These are phyloP conservation scores for Caenorhabditis japonica DNA, from an alignment of 2,888 invertebrate species.

Conservation along the genomic window DNA sequence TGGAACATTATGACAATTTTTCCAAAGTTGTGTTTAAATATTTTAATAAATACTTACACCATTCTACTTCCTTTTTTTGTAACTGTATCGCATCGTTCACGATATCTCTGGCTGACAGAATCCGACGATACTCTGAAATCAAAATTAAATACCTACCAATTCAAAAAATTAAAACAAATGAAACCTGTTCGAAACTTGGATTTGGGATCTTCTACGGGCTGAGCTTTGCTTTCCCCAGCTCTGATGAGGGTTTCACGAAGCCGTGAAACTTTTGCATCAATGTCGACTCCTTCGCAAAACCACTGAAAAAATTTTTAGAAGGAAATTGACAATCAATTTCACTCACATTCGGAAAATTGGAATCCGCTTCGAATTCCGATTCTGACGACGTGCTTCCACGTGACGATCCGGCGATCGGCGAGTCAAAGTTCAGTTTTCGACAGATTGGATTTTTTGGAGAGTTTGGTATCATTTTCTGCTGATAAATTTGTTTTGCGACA, in stretches of 20 bases:
- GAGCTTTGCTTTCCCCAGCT: not conserved
- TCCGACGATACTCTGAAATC: slow-evolving; percentile 41
- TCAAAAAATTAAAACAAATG: not conserved
- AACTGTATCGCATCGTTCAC: slow-evolving; percentile 17
- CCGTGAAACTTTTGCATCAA: slow-evolving; percentile 8
- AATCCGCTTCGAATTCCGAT: slow-evolving; percentile 10
- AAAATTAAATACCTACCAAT: no score
- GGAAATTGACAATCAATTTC: not conserved
- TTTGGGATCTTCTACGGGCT: slow-evolving; percentile 18
- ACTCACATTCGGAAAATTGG: slow-evolving; percentile 16
- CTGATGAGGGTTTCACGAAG: slow-evolving; percentile 12
- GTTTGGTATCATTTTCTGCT: no score
- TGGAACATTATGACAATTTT: not conserved
- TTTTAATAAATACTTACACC: slow-evolving; percentile 14
- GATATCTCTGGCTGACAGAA: slow-evolving; percentile 21
- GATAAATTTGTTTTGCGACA: not conserved
- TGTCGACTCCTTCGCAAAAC: slow-evolving; percentile 11
- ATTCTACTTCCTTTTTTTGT: slow-evolving; percentile 11
- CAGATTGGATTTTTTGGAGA: no score
- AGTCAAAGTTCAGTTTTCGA: no score
- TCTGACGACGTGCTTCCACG: no score
- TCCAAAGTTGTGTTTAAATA: not conserved
- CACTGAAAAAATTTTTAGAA: slow-evolving; percentile 19
- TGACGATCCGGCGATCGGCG: no score
- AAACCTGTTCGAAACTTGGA: slow-evolving; percentile 41